Evolutionary conservation across 2,888 invertebrate genomes (phyloP).

Genomic region (Microctonus hyperodae): DNA sequence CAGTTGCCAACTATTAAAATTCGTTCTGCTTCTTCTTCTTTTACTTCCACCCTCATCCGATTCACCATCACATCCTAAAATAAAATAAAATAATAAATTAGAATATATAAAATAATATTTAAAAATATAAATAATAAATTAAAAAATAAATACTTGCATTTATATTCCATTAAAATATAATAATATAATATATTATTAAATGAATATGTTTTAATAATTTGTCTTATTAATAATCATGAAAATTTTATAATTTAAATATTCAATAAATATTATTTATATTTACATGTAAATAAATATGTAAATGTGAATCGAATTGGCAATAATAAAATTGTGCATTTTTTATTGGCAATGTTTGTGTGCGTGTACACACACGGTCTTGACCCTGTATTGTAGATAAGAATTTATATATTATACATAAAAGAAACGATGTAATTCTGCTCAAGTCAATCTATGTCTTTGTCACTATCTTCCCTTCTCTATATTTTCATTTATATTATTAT

Average conservation of each 20-base stretch:
- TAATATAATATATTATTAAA: neutral
- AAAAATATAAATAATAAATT: neutral
- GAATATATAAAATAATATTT: neutral
- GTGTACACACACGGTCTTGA: constrained; percentile 29
- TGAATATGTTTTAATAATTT: neutral
- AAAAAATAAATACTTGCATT: too few relatives aligned
- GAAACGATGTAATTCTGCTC: neutral
- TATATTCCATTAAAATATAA: too few relatives aligned
- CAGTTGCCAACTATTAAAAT: constrained; percentile 92
- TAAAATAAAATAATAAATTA: constrained; percentile 15
- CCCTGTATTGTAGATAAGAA: constrained; percentile 36
- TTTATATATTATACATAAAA: constrained; percentile 18
- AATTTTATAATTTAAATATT: neutral
- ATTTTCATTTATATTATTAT: constrained; percentile 17
- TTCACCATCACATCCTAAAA: constrained; percentile 66
- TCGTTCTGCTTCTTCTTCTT: constrained; percentile 88
- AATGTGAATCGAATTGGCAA: neutral
- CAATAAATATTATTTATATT: too few relatives aligned
- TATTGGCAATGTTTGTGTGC: neutral
- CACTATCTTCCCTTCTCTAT: constrained; percentile 1
- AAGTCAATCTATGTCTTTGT: constrained; percentile 14
- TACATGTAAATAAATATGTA: too few relatives aligned
- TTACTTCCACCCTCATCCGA: constrained; percentile 81
- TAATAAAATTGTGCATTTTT: constrained; percentile 4
- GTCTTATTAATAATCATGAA: neutral